Evolutionary conservation across 2,888 invertebrate genomes (phyloP).

Genomic region (Heliconius aoede): DNA sequence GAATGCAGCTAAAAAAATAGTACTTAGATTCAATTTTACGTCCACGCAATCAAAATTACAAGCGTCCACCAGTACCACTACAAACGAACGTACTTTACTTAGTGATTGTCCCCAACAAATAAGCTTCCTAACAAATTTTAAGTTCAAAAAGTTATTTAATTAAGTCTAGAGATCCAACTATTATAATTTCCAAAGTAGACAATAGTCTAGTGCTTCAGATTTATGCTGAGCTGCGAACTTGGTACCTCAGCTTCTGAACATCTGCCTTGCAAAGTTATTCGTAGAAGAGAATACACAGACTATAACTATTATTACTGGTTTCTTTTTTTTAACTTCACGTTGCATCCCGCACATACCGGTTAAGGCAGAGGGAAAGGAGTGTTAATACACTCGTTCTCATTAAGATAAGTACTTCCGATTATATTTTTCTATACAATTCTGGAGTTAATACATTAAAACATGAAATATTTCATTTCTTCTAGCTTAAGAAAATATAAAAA

Average conservation of each 20-base stretch:
- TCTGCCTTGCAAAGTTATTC: constrained; percentile 23
- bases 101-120: neutral
- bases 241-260: constrained; percentile 29
- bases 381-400: neutral
- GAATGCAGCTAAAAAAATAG: no score
- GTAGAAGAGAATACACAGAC: constrained; percentile 1
- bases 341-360: neutral
- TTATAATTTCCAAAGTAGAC: constrained; percentile 31
- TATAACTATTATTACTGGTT: neutral
- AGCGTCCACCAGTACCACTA: neutral
- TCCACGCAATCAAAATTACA: neutral
- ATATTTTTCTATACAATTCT: neutral
- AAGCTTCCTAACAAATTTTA: constrained; percentile 1
- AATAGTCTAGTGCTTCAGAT: constrained; percentile 31
- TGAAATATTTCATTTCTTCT: neutral
- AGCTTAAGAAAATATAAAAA: no score
- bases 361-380: neutral
- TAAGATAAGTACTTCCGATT: neutral
- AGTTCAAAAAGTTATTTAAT: constrained; percentile 17
- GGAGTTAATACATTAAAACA: neutral
- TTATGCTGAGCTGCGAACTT: constrained; percentile 31
- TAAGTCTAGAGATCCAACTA: constrained; percentile 22
- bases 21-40: no score
- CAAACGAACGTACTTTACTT: neutral
- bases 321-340: neutral